Evolutionary conservation across 2,113 vertebrate species (phyloP).

Genomic region (Forbesichthys agassizii): DNA sequence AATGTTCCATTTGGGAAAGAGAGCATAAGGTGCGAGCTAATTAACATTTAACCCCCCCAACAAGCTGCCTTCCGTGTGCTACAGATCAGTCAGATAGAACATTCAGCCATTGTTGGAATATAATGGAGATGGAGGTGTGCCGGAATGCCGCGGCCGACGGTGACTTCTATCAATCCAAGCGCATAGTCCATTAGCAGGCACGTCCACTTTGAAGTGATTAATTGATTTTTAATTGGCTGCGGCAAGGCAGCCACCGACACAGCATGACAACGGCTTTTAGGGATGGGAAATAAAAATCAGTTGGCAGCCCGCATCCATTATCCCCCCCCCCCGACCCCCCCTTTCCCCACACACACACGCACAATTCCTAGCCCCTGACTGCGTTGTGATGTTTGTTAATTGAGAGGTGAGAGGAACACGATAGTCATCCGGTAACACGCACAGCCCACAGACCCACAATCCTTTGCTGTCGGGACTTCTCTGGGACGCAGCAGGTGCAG

Average conservation of each 20-base stretch:
- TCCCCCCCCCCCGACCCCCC: background rate
- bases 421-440: conserved; percentile 52
- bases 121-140: conserved; percentile 18
- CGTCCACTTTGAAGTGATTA: conserved; percentile 57
- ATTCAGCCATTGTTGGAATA: conserved; percentile 44
- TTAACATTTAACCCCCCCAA: conserved; percentile 69
- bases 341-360: background rate
- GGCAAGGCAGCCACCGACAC: conserved; percentile 36
- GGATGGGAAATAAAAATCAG: background rate
- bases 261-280: conserved; percentile 51
- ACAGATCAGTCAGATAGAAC: conserved; percentile 59
- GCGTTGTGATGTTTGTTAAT: conserved; percentile 60
- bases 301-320: conserved; percentile 40
- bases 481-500: conserved; percentile 61
- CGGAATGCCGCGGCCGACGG: conserved; percentile 24
- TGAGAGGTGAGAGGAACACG: conserved; percentile 52
- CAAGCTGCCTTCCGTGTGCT: conserved; percentile 68
- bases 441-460: conserved; percentile 37
- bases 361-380: conserved; percentile 15
- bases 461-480: conserved; percentile 53
- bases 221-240: conserved; percentile 71
- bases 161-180: conserved; percentile 57
- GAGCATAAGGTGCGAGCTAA: conserved; percentile 55
- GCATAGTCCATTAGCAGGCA: conserved; percentile 51
- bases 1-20: conserved; percentile 51